Evolutionary conservation across 37 sponge, comb jelly and placozoan species (phyloP).

Genomic region (Spongilla lacustris): DNA sequence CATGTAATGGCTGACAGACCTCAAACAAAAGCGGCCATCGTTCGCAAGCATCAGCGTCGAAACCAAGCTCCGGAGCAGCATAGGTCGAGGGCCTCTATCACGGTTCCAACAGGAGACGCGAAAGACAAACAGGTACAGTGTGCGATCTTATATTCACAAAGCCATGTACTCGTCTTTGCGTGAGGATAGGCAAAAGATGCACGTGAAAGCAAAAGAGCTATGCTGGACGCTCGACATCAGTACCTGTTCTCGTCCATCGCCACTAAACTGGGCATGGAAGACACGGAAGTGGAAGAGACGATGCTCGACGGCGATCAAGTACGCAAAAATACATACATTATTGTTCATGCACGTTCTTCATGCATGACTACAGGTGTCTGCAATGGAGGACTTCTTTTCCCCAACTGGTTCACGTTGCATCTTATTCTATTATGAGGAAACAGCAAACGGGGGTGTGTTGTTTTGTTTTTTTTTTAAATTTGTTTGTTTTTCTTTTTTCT

Average conservation of each 20-base stretch:
- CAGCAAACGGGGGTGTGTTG: background rate
- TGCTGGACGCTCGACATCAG: constrained; percentile 67
- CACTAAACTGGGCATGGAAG: constrained; percentile 49
- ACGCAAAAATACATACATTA: background rate
- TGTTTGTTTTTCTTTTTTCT: background rate
- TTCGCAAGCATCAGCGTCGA: constrained; percentile 74
- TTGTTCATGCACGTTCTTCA: background rate
- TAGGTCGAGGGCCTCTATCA: constrained; percentile 15
- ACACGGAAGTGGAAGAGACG: constrained; percentile 63
- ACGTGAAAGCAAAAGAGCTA: background rate
- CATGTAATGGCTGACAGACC: background rate
- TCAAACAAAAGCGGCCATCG: constrained; percentile 44
- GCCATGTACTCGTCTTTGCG: background rate
- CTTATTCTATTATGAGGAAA: constrained; percentile 64
- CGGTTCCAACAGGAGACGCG: constrained; percentile 16
- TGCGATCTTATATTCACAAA: background rate
- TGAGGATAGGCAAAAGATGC: background rate
- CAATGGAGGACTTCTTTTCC: constrained; percentile 74
- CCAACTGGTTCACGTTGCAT: constrained; percentile 58
- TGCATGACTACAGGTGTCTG: constrained; percentile 27
- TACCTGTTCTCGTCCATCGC: constrained; percentile 48
- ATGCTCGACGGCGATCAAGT: constrained; percentile 51
- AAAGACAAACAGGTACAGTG: constrained; percentile 65
- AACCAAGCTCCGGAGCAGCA: constrained; percentile 63
- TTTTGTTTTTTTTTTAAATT: no score